phyloP scores from a whole-genome alignment of 35 echinoderm and acorn worm genomes.

The Heliocidaris tuberculata region DNA sequence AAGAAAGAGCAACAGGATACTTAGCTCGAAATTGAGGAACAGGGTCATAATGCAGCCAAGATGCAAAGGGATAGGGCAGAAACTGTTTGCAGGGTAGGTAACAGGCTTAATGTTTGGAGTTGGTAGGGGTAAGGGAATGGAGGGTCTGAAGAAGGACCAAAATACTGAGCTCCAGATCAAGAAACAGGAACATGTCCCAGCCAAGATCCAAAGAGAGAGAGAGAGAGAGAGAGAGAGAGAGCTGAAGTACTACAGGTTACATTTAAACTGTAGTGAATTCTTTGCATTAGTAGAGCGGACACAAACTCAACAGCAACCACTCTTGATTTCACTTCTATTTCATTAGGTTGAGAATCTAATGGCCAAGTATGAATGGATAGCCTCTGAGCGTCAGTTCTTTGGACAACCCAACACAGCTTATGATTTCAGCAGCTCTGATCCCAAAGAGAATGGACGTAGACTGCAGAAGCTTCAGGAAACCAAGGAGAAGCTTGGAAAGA shows the following conservation, averaged over 20 bases:
- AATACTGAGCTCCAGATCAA: too few species aligned
- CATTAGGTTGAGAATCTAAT: conserved; percentile 74
- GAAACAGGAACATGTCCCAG: too few species aligned
- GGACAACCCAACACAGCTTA: conserved; percentile 97
- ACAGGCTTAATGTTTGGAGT: too few species aligned
- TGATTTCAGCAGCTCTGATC: conserved; percentile 81
- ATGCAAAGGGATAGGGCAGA: background rate
- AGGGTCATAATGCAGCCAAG: background rate
- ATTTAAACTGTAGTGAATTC: too few species aligned
- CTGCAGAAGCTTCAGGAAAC: conserved; percentile 92
- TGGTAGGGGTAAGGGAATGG: too few species aligned
- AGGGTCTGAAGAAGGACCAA: background rate
- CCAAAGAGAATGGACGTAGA: conserved; percentile 66
- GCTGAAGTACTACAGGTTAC: too few species aligned
- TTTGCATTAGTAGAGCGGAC: too few species aligned
- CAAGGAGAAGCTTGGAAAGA: conserved; percentile 93
- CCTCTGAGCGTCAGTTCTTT: conserved; percentile 95
- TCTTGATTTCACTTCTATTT: background rate
- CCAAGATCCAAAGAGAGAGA: too few species aligned
- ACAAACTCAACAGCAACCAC: too few species aligned
- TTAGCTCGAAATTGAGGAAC: conserved; percentile 6
- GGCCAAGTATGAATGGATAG: conserved; percentile 91
- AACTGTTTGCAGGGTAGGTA: too few species aligned
- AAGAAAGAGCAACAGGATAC: too few species aligned
- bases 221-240: too few species aligned